These are phyloP conservation scores for Etheostoma cragini DNA, from an alignment of 2,113 vertebrate species.

Conservation along the genomic window DNA sequence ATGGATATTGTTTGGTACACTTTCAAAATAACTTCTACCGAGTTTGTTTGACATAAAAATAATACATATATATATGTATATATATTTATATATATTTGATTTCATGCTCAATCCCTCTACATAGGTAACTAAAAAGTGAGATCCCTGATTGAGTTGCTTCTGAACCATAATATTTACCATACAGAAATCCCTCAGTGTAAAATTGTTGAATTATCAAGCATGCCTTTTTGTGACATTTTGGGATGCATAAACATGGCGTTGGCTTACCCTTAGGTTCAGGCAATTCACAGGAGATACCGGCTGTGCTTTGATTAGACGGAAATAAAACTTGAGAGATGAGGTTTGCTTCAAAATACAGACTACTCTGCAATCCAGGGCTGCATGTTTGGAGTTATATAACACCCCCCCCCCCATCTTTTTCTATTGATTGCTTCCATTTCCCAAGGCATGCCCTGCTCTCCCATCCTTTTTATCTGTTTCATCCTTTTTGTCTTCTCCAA, in stretches of 20 bases:
- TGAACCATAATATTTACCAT: conserved; percentile 19
- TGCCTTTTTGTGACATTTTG: conserved; percentile 27
- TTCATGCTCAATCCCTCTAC: neutral
- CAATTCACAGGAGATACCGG: conserved; percentile 21
- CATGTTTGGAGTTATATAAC: conserved; percentile 73
- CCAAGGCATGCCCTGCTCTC: conserved; percentile 40
- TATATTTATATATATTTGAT: neutral
- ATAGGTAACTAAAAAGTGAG: conserved; percentile 7
- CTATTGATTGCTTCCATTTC: conserved; percentile 63
- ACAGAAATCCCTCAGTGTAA: neutral
- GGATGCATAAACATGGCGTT: conserved; percentile 21
- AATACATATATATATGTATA: too few species aligned
- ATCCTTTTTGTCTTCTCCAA: conserved; percentile 56
- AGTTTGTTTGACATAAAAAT: too few species aligned
- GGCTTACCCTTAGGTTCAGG: conserved; percentile 28
- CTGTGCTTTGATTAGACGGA: conserved; percentile 52
- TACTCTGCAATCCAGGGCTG: conserved; percentile 36
- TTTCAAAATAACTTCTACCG: neutral
- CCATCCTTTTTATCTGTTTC: conserved; percentile 58
- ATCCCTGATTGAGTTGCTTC: conserved; percentile 32
- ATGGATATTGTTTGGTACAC: neutral
- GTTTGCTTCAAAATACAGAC: conserved; percentile 45
- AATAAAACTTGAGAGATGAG: conserved; percentile 41
- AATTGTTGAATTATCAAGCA: neutral
- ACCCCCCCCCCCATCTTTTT: conserved; percentile 47